phyloP scores from a whole-genome alignment of 2,113 vertebrate species.

The Ancistrus triradiatus region DNA sequence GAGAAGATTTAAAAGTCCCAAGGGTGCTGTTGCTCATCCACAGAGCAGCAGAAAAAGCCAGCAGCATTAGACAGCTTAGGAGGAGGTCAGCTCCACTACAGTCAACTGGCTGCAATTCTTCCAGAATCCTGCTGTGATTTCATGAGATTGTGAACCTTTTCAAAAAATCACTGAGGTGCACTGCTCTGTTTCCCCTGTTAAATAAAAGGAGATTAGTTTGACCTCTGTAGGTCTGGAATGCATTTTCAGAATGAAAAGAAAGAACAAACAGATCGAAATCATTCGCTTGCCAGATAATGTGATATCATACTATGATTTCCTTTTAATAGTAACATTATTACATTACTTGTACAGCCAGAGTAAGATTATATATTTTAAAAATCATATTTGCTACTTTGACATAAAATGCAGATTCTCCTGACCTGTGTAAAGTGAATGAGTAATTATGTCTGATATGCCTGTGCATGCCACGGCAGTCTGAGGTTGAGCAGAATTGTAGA shows the following conservation, averaged over 20 bases:
- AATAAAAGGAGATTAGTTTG: neutral
- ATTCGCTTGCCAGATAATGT: neutral
- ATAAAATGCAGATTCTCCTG: too few relatives aligned
- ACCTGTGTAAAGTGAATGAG: neutral
- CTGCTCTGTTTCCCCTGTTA: neutral
- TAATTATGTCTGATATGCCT: constrained; percentile 30
- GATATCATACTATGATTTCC: neutral
- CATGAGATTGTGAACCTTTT: neutral
- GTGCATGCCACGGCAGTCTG: constrained; percentile 45
- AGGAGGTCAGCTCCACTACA: neutral
- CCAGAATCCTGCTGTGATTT: neutral
- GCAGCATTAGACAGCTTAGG: neutral
- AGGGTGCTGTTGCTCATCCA: neutral
- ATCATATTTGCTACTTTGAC: too few relatives aligned
- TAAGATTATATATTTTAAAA: neutral
- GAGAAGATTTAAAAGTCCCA: neutral
- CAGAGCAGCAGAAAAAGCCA: constrained; percentile 13
- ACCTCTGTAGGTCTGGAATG: neutral
- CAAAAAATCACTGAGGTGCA: neutral
- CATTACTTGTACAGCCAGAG: too few relatives aligned
- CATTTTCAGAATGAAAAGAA: too few relatives aligned
- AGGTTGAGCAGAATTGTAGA: constrained; percentile 54
- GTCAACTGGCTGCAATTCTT: neutral
- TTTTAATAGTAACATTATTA: too few relatives aligned
- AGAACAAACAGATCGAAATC: neutral